Evolutionary conservation across 2,888 invertebrate species (phyloP), one percentile per base, ranked within the genome.

Genomic region (Drosophila melanosoma): DNA sequence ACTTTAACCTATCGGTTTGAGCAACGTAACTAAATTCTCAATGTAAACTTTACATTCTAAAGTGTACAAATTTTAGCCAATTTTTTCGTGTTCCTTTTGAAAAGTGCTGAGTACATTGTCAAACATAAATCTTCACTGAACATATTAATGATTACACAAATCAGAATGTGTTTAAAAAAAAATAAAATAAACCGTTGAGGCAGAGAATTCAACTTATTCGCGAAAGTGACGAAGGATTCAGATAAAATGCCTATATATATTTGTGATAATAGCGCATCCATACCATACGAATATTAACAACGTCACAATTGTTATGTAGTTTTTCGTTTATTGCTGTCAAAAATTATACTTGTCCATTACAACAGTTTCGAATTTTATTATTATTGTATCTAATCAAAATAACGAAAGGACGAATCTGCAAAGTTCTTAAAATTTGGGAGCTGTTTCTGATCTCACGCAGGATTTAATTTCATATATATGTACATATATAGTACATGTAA

Each of bases 401-500:
- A 17, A 29, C 38, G 17, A 38, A 8, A 7, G 17, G 38, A 38
- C 38, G 38, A 45, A 45, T 45, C 23, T 23, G 45, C 45, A 8
- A 15, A 15, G 23, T 45, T 45, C 15, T 45, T 8, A 4, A 45
- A 45, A 45, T 45, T 45, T 45, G 23, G 23, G 23, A 45, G 45
- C 45, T 23, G 8, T 23, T 45, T 15, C 15, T 15, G 45, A 45
- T 45, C 45, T 45, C 45, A 45, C 23, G 45, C 45, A 45, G 45
- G 45, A 20, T 45, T 8, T 1, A 45, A 45, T 45, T 45, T 45
- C 45, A 45, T 45, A 45, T 45, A 45, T 26, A 56, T 17, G 26
- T 40, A 38, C 38, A 12, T 29, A 40, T 29, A 56, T n/a, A 23
- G 45, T 45, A 38, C 26, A 54, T 54, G 23, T 26, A 36, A 38